Base-by-base conservation (phyloP, 2,113 vertebrate genomes). In the Brachirus orientalis region DNA sequence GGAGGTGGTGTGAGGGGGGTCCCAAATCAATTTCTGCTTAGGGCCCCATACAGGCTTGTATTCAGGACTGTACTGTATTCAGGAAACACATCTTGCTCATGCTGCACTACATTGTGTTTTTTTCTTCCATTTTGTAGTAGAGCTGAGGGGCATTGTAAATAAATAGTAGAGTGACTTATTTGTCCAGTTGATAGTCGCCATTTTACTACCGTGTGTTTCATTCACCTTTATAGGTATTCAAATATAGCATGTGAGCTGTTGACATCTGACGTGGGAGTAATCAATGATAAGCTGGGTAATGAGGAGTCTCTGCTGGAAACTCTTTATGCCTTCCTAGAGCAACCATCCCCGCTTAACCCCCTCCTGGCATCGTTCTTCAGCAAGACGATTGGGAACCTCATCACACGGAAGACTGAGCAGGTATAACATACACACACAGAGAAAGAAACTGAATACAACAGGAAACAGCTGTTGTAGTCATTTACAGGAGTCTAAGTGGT, bases 331-430 rank as follows among this genome's bases (percentile, higher is more conserved):
- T 98, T 99, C 89, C 77, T 99, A 88, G 94, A 95, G 77, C 96
- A 93, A 3, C 95, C 96, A 52, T 95, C 96, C 0, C 96, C 97
- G 0, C 89, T 99, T 63, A 99, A 99, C 80, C 97, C 97, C 22
- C 92, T 99, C 80, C 95, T 99, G 13, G 96, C 97, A 72, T 98
- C 96, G 67, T 99, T 99, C 91, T 98, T 98, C 86, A 99, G 97
- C 93, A 99, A 98, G 91, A 97, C 96, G 57, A 95, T 98, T 28
- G 96, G 97, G 66, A 97, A 95, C 79, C 95, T 99, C 82, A 97
- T 99, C 41, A 94, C 96, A 37, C 94, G 97, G 10, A 99, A 98
- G 90, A 96, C 97, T 0, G 96, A 98, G 19, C 97, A 99, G 95
- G 97, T 99, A 79, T 2, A 77, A 8, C 62, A 10, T 10, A 38